Conservation (phyloP, 2,888 invertebrate species). For the Oscheius sp. region DNA sequence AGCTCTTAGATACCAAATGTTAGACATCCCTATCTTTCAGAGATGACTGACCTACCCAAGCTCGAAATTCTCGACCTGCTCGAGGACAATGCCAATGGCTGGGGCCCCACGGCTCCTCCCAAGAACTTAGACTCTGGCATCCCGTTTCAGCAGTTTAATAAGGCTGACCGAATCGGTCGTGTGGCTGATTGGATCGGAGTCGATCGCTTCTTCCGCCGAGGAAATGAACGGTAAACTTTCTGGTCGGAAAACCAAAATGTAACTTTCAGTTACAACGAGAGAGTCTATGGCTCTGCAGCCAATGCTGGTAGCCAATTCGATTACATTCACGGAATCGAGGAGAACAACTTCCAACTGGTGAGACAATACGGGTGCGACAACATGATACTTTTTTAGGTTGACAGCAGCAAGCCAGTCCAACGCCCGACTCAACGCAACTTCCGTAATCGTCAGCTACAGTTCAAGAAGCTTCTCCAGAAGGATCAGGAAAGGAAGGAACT, state of each 20-base stretch:
- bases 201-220: conserved; percentile 84
- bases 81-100: conserved; percentile 46
- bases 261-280: conserved; percentile 68
- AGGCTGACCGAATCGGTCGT: conserved; percentile 94
- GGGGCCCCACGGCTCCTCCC: conserved; percentile 50
- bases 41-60: conserved; percentile 18
- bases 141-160: conserved; percentile 99
- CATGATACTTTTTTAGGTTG: conserved; percentile 76
- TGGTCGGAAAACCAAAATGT: too few relatives aligned
- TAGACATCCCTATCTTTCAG: too few relatives aligned
- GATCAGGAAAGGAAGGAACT: conserved; percentile 73
- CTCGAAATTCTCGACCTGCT: conserved; percentile 28
- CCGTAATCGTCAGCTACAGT: conserved; percentile 63
- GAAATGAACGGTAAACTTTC: conserved; percentile 80
- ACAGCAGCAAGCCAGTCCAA: conserved; percentile 80
- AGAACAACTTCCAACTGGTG: conserved; percentile 95
- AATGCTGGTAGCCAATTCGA: conserved; percentile 89
- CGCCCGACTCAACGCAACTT: conserved; percentile 61
- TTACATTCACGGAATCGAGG: conserved; percentile 98
- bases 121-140: conserved; percentile 78
- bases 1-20: too few relatives aligned
- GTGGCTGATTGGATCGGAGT: conserved; percentile 96
- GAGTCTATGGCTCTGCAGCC: conserved; percentile 71
- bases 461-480: conserved; percentile 68
- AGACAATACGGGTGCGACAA: too few relatives aligned